Base-by-base conservation (phyloP, 2,113 vertebrate genomes). In the Engraulis encrasicolus region DNA sequence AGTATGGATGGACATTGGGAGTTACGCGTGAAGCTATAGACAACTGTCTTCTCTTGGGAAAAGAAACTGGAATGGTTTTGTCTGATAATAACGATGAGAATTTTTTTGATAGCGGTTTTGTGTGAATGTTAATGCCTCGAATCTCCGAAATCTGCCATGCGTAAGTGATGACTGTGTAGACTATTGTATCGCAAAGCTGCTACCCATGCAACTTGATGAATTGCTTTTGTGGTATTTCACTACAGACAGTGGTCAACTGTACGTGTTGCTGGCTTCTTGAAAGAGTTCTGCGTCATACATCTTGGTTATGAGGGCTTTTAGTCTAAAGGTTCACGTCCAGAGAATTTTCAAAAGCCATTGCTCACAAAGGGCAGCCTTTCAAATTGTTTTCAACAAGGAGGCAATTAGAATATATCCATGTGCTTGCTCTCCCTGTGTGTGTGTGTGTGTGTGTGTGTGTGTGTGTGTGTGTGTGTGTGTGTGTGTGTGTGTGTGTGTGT, bases 121-220 rank as follows among this genome's bases (percentile, higher is more conserved):
- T 74, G 66, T 74, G 3, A 34, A 34, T 0, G 2, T 34, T 15
- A 31, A 12, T 74, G 11, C 17, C 5, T 34, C 34, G 27, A 31
- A 74, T 27, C 27, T 74, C 66, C 5, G 4, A 74, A 34, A 74
- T 74, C 27, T 34, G 66, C 0, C 11, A 34, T 14, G 34, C 11
- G 27, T 36, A 34, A 66, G 58, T 31, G 27, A 34, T 36, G 34
- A 74, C 66, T 74, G 66, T 74, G 31, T 36, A 14, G n/a, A n/a
- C 14, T 34, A 27, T 5, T 83, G 58, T 6, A 9, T 50, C 15
- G 27, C 80, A 52, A 6, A 18, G 5, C 19, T 71, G 2, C 18
- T 81, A 83, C 71, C 27, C 58, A 77, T 9, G 85, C 86, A 85
- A 86, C 0, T 15, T 0, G 90, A 93, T 74, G 66, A 36, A 36